Base-by-base conservation (phyloP, 2,888 invertebrate species). In the Andrena fulva region DNA sequence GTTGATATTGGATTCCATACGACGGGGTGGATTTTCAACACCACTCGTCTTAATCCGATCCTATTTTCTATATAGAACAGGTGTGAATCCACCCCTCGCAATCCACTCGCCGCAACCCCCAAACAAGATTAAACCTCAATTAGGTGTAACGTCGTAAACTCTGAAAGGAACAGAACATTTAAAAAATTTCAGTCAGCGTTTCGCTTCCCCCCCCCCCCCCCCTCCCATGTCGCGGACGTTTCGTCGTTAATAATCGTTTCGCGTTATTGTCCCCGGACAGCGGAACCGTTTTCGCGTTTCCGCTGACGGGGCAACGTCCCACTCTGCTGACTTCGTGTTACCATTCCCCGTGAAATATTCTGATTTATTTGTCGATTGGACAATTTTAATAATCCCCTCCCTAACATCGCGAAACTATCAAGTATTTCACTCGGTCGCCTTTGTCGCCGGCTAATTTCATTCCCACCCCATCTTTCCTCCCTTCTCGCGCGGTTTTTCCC, bases 341-440 rank as follows among this genome's bases (percentile, higher is more conserved):
- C 79, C 66, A 79, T 80, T 67, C 77, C 24, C 35, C 31, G 66
- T 10, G 66, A 78, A 71, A 67, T 56, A 71, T 67, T 78, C 71
- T 71, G 80, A 80, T 80, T 80, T 80, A 78, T 80, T 67, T 54
- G 79, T 67, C 80, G 80, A 71, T 67, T 62, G 60, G 27, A 60
- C 77, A 33, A 67, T 78, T 80, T 80, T 63, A 78, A 67, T 62
- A 67, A 62, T 33, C 60, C 48, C 2, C 62, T 6, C 3, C 6
- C 35, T 16, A 1, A 12, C 5, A 16, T 2, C n/a, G 27, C 48
- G 33, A 59, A 54, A 67, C 67, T 54, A 68, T 69, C 77, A 56
- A 76, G 31, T 56, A 62, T 67, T 50, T 20, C 50, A 64, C 16
- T 48, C 33, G 12, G 66, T 31, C 60, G 24, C 50, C 8, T 27